A percentile compares a stretch with the other conserved stretches of the same genome.
phyloP scores from a whole-genome alignment of 2,797 vertebrate genomes.

The Karalla daura region DNA sequence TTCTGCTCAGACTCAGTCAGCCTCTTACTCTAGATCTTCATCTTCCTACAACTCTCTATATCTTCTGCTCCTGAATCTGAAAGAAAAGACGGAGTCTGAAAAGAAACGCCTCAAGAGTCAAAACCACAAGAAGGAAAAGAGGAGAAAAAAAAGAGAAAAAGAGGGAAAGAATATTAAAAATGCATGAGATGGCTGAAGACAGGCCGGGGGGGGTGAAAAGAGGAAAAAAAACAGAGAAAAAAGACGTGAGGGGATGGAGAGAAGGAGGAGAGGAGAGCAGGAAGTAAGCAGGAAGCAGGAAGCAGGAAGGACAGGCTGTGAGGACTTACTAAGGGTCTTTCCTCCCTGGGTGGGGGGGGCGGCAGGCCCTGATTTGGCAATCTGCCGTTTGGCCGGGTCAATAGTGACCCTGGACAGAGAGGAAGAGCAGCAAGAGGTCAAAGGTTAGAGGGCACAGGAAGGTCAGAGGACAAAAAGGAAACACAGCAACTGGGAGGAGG shows the following conservation, averaged over 20 bases:
- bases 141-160: constrained; percentile 48
- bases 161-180: constrained; percentile 67
- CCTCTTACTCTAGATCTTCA: constrained; percentile 83
- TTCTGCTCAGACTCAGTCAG: constrained; percentile 41
- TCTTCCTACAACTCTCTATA: constrained; percentile 82
- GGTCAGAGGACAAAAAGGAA: constrained; percentile 72
- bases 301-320: constrained; percentile 55
- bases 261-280: constrained; percentile 35
- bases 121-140: too few species aligned
- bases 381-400: constrained; percentile 88
- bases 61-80: constrained; percentile 81
- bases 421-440: constrained; percentile 81
- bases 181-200: constrained; percentile 61
- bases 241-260: too few species aligned
- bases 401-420: constrained; percentile 86
- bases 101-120: constrained; percentile 52
- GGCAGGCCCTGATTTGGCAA: constrained; percentile 85
- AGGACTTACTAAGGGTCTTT: constrained; percentile 90
- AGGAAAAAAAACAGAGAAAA: constrained; percentile 48
- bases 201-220: constrained; percentile 47
- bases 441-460: constrained; percentile 80
- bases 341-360: constrained; percentile 82
- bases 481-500: constrained; percentile 53
- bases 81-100: constrained; percentile 63
- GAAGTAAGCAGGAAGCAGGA: too few species aligned